Evolutionary conservation across 2,797 vertebrate species (phyloP).

Genomic region (Hyperoplus immaculatus): DNA sequence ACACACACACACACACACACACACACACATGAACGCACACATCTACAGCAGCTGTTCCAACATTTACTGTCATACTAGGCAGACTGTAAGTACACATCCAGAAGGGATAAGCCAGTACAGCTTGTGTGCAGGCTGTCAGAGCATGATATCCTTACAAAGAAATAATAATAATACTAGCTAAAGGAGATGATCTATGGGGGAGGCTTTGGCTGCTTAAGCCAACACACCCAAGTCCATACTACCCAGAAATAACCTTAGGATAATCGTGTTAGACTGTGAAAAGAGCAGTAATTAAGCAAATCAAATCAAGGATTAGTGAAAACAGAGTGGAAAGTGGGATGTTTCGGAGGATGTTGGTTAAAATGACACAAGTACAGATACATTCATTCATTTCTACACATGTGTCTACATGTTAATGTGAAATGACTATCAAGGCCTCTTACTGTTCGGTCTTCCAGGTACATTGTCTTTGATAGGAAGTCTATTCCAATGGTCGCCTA

Average conservation of each 20-base stretch:
- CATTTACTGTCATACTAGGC: conserved; percentile 28
- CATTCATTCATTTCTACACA: background rate
- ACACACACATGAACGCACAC: conserved; percentile 33
- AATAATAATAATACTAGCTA: conserved; percentile 63
- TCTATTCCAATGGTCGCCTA: conserved; percentile 94
- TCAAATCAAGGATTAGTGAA: conserved; percentile 77
- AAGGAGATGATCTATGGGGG: conserved; percentile 67
- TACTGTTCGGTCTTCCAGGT: conserved; percentile 94
- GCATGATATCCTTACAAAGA: conserved; percentile 58
- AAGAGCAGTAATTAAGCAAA: conserved; percentile 67
- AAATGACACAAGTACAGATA: conserved; percentile 19
- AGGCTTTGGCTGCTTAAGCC: conserved; percentile 60
- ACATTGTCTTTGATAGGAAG: conserved; percentile 96
- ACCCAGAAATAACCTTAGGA: conserved; percentile 66
- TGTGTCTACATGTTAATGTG: conserved; percentile 10
- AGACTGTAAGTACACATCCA: conserved; percentile 36
- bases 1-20: conserved; percentile 11
- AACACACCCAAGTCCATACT: conserved; percentile 49
- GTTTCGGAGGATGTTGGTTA: conserved; percentile 32
- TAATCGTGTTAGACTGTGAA: conserved; percentile 73
- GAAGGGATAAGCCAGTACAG: conserved; percentile 63
- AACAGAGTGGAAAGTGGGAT: conserved; percentile 47
- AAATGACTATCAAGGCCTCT: conserved; percentile 62
- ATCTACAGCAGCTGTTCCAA: conserved; percentile 30
- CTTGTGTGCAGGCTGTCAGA: conserved; percentile 55